These are phyloP conservation scores for Eurytoma californica DNA, from an alignment of 2,888 invertebrate genomes.

Conservation along the genomic window DNA sequence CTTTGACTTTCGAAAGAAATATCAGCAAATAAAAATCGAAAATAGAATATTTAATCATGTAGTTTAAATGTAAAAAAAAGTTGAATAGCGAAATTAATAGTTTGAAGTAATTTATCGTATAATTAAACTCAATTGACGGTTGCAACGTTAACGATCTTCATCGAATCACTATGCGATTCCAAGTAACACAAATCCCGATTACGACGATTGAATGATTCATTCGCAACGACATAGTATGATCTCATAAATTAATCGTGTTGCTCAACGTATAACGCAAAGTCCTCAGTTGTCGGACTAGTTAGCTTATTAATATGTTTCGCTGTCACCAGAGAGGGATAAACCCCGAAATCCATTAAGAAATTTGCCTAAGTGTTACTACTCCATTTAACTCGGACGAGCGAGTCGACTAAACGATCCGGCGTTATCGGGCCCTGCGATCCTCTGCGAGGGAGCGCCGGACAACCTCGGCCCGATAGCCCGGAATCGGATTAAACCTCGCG, in stretches of 20 bases:
- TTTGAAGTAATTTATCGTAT: not conserved
- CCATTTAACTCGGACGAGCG: slow-evolving; percentile 42
- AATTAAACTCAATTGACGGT: not conserved
- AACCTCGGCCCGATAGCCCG: slow-evolving; percentile 33
- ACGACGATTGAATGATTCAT: not conserved
- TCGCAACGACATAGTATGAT: too few species aligned
- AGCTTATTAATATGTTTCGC: slow-evolving; percentile 37
- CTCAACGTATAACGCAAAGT: slow-evolving; percentile 7
- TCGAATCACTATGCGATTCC: too few species aligned
- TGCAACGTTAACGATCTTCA: not conserved
- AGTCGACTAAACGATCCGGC: slow-evolving; percentile 42
- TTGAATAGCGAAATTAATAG: not conserved
- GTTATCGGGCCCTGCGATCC: slow-evolving; percentile 34
- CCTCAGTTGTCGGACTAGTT: slow-evolving; percentile 14
- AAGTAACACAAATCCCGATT: too few species aligned
- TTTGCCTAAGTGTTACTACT: slow-evolving; percentile 47
- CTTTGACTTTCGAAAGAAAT: too few species aligned
- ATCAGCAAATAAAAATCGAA: too few species aligned
- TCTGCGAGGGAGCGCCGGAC: not conserved
- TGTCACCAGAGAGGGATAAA: slow-evolving; percentile 27
- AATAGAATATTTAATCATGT: not conserved
- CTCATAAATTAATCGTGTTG: not conserved
- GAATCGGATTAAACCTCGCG: too few species aligned
- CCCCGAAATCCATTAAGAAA: slow-evolving; percentile 41
- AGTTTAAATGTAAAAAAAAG: not conserved